A percentile compares a stretch with the other conserved stretches of the same genome.
Conservation (phyloP, 2,113 vertebrate species). For the Lynx canadensis region DNA sequence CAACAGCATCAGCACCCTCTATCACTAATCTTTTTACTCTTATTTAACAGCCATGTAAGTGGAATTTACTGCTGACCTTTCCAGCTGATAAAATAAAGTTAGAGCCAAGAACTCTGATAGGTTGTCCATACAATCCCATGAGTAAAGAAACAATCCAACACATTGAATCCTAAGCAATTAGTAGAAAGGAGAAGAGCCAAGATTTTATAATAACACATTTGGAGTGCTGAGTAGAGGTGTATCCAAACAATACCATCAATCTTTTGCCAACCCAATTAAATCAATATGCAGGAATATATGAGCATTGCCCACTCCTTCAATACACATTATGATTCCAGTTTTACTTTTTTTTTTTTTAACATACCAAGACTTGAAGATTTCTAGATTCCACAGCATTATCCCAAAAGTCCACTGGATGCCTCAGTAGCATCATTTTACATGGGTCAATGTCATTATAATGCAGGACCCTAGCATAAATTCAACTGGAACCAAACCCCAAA, state of each 20-base stretch:
- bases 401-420: not conserved
- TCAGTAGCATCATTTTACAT: not conserved
- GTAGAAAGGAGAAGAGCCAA: not conserved
- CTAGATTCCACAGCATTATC: not conserved
- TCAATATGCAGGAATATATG: not conserved
- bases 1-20: not conserved
- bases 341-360: not conserved
- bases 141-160: not conserved
- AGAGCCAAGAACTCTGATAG: not conserved
- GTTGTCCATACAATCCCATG: not conserved
- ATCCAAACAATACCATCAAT: not conserved
- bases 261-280: not conserved
- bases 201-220: not conserved
- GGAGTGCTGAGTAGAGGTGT: not conserved
- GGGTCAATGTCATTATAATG: not conserved
- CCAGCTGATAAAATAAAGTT: not conserved
- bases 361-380: not conserved
- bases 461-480: not conserved
- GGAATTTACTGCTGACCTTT: not conserved
- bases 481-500: not conserved
- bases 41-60: not conserved
- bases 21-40: not conserved
- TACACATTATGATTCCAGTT: not conserved
- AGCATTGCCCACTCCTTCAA: not conserved
- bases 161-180: not conserved